These are phyloP conservation scores for Ditula angustiorana DNA, from an alignment of 2,888 invertebrate species.

Conservation along the genomic window DNA sequence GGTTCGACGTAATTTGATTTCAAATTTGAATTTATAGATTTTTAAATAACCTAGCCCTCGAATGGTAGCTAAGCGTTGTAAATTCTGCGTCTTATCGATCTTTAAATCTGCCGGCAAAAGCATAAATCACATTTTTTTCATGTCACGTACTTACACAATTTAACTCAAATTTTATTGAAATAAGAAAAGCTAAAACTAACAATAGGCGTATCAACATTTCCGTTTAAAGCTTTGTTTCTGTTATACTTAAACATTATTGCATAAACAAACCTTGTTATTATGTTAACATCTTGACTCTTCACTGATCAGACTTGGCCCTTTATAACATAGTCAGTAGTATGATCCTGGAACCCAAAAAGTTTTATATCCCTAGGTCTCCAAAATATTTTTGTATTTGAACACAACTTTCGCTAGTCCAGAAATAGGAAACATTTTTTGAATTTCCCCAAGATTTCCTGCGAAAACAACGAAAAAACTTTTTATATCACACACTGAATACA, in stretches of 20 bases:
- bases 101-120: no score
- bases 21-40: neutral
- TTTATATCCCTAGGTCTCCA: neutral
- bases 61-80: neutral
- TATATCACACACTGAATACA: conserved; percentile 55
- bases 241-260: neutral
- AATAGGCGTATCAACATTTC: neutral
- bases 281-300: no score
- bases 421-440: neutral
- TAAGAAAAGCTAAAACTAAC: no score
- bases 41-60: neutral
- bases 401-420: neutral
- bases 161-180: no score
- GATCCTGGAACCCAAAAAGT: no score
- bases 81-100: no score
- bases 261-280: no score
- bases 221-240: neutral
- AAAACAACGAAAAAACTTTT: conserved; percentile 51
- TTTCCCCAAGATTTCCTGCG: conserved; percentile 16
- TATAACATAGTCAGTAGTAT: no score
- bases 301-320: no score
- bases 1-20: neutral
- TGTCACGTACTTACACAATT: no score
- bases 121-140: no score
- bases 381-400: neutral